phyloP scores from a whole-genome alignment of 2,797 vertebrate genomes.

The Rhincodon typus region DNA sequence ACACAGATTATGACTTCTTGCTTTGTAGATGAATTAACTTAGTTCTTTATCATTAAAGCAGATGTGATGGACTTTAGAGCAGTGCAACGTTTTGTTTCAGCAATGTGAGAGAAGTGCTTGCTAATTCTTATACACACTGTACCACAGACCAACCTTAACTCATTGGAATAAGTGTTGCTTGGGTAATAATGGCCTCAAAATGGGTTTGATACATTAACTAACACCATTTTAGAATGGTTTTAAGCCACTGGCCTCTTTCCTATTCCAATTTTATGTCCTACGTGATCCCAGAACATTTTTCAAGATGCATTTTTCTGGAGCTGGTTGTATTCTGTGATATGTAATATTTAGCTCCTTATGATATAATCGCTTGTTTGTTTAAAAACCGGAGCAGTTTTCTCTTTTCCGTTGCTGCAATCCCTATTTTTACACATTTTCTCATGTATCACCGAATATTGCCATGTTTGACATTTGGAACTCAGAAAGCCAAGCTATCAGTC shows the following conservation, averaged over 20 bases:
- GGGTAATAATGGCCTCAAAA: too few species aligned
- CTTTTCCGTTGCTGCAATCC: too few species aligned
- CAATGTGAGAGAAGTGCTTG: background rate
- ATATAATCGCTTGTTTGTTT: background rate
- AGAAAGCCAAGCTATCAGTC: too few species aligned
- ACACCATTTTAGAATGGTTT: background rate
- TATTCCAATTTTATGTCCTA: background rate
- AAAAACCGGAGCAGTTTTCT: background rate
- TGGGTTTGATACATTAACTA: background rate
- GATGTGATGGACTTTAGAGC: background rate
- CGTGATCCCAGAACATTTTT: background rate
- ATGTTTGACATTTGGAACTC: background rate
- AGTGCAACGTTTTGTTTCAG: background rate
- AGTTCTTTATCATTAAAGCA: constrained; percentile 7
- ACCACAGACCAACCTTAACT: background rate
- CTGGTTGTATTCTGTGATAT: background rate
- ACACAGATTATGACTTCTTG: background rate
- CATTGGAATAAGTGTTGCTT: background rate
- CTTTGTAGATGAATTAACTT: background rate
- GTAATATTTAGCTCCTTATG: background rate
- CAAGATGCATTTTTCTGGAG: background rate
- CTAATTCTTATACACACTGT: background rate
- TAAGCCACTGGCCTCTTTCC: background rate
- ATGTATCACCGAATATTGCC: background rate
- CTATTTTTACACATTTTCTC: background rate